Percentiles rank a stretch among this genome's conserved stretches.
Conservation (phyloP, 37 sponge, comb jelly and placozoan genomes). For the Spongilla lacustris region DNA sequence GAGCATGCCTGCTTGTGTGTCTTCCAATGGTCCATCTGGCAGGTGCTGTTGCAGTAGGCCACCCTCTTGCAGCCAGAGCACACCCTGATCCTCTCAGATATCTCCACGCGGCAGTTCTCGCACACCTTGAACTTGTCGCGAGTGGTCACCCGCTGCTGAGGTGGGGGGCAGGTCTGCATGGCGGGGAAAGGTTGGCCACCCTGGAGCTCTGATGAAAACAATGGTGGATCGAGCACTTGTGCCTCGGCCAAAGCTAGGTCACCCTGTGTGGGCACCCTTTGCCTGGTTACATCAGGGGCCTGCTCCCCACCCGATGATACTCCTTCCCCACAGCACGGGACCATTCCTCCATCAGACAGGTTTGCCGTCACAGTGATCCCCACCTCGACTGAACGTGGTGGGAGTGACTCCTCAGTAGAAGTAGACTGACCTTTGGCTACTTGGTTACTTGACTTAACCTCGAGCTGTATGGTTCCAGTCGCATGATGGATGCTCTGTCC, state of each 20-base stretch:
- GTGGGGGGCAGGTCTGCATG: no score
- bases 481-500: background rate
- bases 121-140: conserved; percentile 52
- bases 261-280: no score
- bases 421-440: no score
- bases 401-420: no score
- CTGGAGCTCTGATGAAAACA: background rate
- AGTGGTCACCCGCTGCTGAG: background rate
- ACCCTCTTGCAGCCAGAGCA: conserved; percentile 70
- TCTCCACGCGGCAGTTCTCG: conserved; percentile 42
- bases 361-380: background rate
- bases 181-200: background rate
- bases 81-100: conserved; percentile 25
- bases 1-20: conserved; percentile 71
- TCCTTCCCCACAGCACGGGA: no score
- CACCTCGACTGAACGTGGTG: background rate
- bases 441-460: background rate
- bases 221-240: background rate
- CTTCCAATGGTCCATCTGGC: conserved; percentile 80
- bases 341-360: background rate
- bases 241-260: background rate
- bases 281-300: no score
- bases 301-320: no score
- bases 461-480: no score
- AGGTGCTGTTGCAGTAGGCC: conserved; percentile 65